Conservation (phyloP, 2,113 vertebrate species). For the Cavia aperea region DNA sequence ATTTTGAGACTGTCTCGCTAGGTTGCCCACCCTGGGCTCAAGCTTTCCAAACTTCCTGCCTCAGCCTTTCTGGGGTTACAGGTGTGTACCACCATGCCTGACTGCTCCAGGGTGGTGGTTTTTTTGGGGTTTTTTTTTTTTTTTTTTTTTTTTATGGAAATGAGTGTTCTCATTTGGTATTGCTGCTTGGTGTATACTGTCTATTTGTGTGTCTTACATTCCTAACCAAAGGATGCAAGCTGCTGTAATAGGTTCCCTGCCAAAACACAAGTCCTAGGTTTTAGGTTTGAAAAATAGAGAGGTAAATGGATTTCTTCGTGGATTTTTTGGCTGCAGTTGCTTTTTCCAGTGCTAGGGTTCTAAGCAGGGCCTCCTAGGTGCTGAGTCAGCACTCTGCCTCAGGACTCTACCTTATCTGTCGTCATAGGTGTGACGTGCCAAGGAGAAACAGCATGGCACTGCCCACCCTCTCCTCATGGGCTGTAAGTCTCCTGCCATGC, state of each 20-base stretch:
- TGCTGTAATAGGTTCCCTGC: neutral
- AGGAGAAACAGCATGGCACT: neutral
- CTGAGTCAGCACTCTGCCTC: neutral
- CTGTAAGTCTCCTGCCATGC: neutral
- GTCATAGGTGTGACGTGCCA: rapidly evolving
- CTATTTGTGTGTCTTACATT: rapidly evolving
- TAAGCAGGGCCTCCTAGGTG: neutral
- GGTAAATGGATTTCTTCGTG: neutral
- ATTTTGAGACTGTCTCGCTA: neutral
- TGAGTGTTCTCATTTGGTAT: neutral
- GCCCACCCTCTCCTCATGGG: neutral
- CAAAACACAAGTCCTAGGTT: neutral
- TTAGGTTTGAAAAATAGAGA: neutral
- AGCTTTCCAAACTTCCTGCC: neutral
- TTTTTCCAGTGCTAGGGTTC: neutral
- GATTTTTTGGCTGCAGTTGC: neutral
- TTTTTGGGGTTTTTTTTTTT: too few relatives aligned
- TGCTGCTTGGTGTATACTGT: rapidly evolving
- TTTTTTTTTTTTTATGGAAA: neutral
- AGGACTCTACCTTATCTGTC: too few relatives aligned
- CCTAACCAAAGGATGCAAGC: neutral
- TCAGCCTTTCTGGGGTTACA: neutral
- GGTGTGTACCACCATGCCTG: too few relatives aligned
- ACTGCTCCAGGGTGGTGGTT: neutral
- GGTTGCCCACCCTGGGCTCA: neutral